Base-by-base conservation (phyloP, 2,888 invertebrate species). In the Gymnoscelis rufifasciata region DNA sequence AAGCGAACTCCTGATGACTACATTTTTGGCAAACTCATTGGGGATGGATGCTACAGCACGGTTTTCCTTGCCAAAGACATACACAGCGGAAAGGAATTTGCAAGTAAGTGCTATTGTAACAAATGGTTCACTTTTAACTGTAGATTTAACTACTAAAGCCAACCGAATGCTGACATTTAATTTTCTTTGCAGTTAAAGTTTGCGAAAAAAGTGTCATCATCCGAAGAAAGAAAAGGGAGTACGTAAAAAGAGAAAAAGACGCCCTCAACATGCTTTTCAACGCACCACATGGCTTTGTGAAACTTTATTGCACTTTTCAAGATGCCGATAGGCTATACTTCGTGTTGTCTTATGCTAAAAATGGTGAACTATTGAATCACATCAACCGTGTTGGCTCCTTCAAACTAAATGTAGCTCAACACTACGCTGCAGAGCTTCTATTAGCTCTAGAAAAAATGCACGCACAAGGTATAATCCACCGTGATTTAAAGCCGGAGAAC, bases 401-500 rank as follows among this genome's bases (percentile, higher is more conserved):
- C 82, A 95, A 96, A 84, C 89, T 95, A 54, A 93, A 94, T 56
- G 95, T 95, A 81, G 94, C 97, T 3, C 92, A 93, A 74, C 99
- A 98, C 88, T 99, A 99, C 86, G 92, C 96, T 39, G 97, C 97
- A 47, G 99, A 99, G 88, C 91, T 99, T 61, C 89, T 98, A 42
- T 88, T 94, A 60, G 99, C 98, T 11, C 90, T 99, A 65, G 97
- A 98, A 82, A 94, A 96, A 70, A 92, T 99, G 79, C 97, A 97
- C 74, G 91, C 92, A 29, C 91, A 95, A 62, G 93, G 94, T 54
- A 94, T 99, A 55, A 94, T 98, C 66, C 99, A 99, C 83, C 92
- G 98, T 48, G 99, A 99, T 83, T 90, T 99, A 62, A 99, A 99
- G 78, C 99, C 99, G 4, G 97, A 99, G 83, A 99, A 99, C 87